Base-by-base conservation (phyloP, 2,113 vertebrate genomes). In the Mola mola region DNA sequence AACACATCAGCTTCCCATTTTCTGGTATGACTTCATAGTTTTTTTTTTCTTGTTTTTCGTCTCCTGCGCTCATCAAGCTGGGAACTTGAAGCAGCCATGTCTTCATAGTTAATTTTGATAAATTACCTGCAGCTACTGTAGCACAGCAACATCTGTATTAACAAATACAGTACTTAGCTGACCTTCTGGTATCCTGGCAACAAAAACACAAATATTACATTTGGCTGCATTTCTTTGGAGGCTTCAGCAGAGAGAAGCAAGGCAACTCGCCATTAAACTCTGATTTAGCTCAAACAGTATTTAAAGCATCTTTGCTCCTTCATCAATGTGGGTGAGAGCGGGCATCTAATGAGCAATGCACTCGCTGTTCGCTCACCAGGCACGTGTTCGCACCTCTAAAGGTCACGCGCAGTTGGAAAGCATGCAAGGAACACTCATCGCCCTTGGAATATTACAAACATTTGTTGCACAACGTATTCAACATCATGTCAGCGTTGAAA, bases 181-280 rank as follows among this genome's bases (percentile, higher is more conserved):
- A 48, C 36, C 41, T 19, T n/a, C 41, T 28, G 9, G 78, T 79
- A 53, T 43, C 75, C 37, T 70, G 76, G 57, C 72, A 82, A 79
- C 75, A 78, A 6, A 29, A 41, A 24, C 38, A 60, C 33, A 29
- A 57, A 46, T 51, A 28, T 40, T 38, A 28, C 38, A 42, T 20
- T 15, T 15, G 28, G 3, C 36, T 21, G 2, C 12, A 62, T 57
- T 55, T 43, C 22, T 47, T 56, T 15, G 8, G 29, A 53, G 41
- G 20, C 37, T 40, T 33, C 50, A 33, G 8, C 25, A 43, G 29
- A 56, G 48, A 62, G 40, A 53, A 28, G 8, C 31, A 29, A 42
- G 40, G 24, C 36, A 59, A 34, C 37, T 17, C 28, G 16, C 38
- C 42, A 53, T 38, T 22, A 12, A 42, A 40, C 26, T 2, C 8